Conservation (phyloP, 2,113 vertebrate species). For the Physeter macrocephalus region DNA sequence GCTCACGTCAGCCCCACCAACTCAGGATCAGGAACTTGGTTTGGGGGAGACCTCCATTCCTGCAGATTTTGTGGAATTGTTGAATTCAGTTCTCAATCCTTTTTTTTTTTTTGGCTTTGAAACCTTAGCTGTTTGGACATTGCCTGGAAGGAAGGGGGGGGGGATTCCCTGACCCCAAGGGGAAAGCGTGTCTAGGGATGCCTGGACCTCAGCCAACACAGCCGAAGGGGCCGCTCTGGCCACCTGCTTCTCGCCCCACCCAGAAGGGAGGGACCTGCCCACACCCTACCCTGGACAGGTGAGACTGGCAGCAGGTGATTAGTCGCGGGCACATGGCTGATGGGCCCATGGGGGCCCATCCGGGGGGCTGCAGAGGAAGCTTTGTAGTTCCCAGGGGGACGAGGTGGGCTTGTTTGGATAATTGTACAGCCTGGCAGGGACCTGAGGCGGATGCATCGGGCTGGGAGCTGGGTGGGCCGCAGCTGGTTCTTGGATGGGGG, state of each 20-base stretch:
- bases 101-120: background rate
- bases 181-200: background rate
- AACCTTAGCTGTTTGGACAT: background rate
- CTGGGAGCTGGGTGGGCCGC: background rate
- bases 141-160: background rate
- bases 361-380: background rate
- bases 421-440: no score
- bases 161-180: fast-evolving
- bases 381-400: background rate
- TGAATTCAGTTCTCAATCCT: background rate
- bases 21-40: no score
- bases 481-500: background rate
- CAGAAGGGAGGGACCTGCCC: background rate
- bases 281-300: fast-evolving
- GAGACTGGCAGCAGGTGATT: fast-evolving
- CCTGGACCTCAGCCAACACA: background rate
- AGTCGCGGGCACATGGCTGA: background rate
- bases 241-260: fast-evolving
- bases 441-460: fast-evolving
- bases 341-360: no score
- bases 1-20: background rate
- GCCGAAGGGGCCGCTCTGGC: background rate
- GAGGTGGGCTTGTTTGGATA: no score
- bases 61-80: fast-evolving
- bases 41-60: background rate